Conservation (phyloP, 2,888 invertebrate genomes). For the Lucinisca nassula region DNA sequence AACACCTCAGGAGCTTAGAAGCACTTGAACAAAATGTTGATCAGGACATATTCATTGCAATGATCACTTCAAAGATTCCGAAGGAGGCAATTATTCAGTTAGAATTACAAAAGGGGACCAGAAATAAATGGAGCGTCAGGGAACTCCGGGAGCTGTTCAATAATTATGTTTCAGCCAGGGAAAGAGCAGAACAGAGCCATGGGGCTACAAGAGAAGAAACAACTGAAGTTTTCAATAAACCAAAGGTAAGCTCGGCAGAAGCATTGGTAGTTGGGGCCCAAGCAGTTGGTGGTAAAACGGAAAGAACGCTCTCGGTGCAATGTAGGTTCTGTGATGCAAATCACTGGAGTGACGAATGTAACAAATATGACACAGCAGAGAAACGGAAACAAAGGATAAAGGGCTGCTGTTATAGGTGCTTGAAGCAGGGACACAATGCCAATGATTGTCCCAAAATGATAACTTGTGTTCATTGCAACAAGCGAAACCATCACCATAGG, state of each 20-base stretch:
- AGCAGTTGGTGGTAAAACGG: too few species aligned
- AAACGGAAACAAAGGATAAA: constrained; percentile 29
- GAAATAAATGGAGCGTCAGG: constrained; percentile 10
- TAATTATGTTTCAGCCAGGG: constrained; percentile 8
- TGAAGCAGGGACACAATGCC: constrained; percentile 5
- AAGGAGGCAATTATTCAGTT: constrained; percentile 28
- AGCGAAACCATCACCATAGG: constrained; percentile 34
- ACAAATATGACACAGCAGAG: constrained; percentile 18
- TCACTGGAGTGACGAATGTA: constrained; percentile 51
- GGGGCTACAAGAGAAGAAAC: background rate
- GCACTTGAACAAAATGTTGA: constrained; percentile 22
- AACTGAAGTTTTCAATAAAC: background rate
- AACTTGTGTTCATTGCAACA: constrained; percentile 32
- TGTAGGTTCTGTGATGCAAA: background rate
- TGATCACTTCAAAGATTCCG: constrained; percentile 26
- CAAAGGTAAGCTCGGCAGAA: background rate
- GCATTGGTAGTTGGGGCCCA: background rate
- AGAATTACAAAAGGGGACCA: constrained; percentile 32
- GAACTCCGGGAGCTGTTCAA: constrained; percentile 14
- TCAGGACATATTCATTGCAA: constrained; percentile 42
- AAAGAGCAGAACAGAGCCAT: constrained; percentile 23
- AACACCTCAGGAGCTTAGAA: constrained; percentile 13
- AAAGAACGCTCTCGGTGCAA: background rate
- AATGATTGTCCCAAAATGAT: constrained; percentile 23
- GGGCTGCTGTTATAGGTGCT: constrained; percentile 32